A percentile compares a stretch with the other conserved stretches of the same genome.
phyloP scores from a whole-genome alignment of 2,113 vertebrate species.

The Varanus komodoensis region DNA sequence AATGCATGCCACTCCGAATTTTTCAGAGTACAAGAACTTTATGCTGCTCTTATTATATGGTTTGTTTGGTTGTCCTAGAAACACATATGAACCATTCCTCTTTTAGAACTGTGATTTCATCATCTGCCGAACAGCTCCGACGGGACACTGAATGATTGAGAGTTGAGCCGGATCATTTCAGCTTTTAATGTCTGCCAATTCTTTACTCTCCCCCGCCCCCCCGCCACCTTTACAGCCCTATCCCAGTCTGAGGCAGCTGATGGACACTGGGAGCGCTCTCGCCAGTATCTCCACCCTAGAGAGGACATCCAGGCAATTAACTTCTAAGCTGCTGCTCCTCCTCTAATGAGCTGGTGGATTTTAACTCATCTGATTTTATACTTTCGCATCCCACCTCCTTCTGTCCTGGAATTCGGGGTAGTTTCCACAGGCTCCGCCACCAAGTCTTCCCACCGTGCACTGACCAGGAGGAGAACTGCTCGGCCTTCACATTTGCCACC shows the following conservation, averaged over 20 bases:
- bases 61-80: not conserved
- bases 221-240: not conserved
- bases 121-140: not conserved
- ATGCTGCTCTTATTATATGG: not conserved
- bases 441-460: too few species aligned
- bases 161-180: not conserved
- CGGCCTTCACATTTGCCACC: too few species aligned
- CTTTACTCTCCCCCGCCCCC: not conserved
- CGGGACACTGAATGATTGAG: not conserved
- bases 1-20: not conserved
- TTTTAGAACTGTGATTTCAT: not conserved
- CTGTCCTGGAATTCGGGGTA: too few species aligned
- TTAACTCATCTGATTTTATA: not conserved
- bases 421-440: too few species aligned
- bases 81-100: not conserved
- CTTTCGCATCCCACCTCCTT: not conserved
- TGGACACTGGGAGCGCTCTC: not conserved
- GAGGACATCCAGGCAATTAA: not conserved
- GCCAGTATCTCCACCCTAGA: not conserved
- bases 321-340: not conserved
- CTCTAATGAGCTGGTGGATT: not conserved
- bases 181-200: not conserved
- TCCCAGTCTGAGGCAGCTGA: not conserved
- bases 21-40: not conserved
- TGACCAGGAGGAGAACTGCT: too few species aligned